These are phyloP conservation scores for Uria lomvia DNA, from an alignment of 2,113 vertebrate species.

Conservation along the genomic window DNA sequence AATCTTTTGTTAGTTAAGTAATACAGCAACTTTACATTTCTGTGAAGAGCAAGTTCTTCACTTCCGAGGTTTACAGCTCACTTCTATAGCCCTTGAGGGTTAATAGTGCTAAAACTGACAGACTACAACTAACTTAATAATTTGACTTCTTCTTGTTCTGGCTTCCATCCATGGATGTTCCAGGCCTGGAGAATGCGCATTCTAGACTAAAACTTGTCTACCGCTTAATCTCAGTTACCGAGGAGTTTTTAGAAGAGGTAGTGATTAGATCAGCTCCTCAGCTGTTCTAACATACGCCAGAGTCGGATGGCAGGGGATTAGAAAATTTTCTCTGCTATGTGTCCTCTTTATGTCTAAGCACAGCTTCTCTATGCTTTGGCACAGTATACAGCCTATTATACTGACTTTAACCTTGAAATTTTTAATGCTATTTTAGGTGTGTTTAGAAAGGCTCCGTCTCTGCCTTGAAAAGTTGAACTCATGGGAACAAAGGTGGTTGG, in stretches of 20 bases:
- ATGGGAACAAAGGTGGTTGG: neutral
- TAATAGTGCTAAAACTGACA: neutral
- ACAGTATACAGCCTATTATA: neutral
- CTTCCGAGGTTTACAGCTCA: neutral
- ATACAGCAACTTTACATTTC: neutral
- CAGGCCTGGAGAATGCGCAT: neutral
- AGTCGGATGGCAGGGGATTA: neutral
- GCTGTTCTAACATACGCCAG: neutral
- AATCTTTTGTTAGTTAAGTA: neutral
- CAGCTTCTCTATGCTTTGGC: neutral
- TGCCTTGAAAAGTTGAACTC: constrained; percentile 4
- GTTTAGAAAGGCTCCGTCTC: constrained; percentile 10
- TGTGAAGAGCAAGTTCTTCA: neutral
- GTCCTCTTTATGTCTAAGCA: neutral
- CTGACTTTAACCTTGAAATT: constrained; percentile 26
- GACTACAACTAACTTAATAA: neutral
- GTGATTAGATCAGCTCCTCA: neutral
- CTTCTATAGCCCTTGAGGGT: neutral
- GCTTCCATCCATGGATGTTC: neutral
- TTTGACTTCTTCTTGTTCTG: neutral
- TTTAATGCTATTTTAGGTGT: constrained; percentile 12
- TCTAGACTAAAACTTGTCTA: neutral
- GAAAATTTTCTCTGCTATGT: neutral
- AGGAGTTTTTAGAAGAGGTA: neutral
- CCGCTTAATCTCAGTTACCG: neutral